phyloP scores from a whole-genome alignment of 1,140 invertebrate genomes.

The Semibalanus balanoides region DNA sequence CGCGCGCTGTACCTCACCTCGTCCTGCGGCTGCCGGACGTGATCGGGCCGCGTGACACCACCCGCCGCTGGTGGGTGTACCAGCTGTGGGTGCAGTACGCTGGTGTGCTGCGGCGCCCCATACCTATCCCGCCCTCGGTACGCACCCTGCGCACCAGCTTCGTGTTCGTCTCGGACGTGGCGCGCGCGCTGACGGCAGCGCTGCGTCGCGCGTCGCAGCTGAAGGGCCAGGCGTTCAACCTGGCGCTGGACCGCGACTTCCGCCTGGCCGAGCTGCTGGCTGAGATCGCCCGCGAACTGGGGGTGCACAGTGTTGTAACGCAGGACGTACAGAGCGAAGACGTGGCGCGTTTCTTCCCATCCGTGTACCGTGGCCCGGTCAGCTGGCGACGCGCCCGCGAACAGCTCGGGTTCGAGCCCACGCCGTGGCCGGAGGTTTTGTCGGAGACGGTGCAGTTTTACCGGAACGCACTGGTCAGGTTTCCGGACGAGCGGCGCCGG shows the following conservation, averaged over 20 bases:
- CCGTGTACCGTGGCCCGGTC: slow-evolving; percentile 31
- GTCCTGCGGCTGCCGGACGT: slow-evolving; percentile 36
- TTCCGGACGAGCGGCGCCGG: not conserved
- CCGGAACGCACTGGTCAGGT: not conserved
- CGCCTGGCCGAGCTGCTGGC: slow-evolving; percentile 24
- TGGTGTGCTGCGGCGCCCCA: slow-evolving; percentile 22
- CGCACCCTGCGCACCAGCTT: slow-evolving; percentile 29
- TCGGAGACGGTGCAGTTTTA: not conserved
- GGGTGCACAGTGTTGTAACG: slow-evolving; percentile 19
- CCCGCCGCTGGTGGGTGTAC: slow-evolving; percentile 36
- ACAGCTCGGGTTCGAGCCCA: slow-evolving; percentile 29
- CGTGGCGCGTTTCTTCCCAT: slow-evolving; percentile 31
- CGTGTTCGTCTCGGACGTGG: slow-evolving; percentile 35
- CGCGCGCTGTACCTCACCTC: slow-evolving; percentile 15
- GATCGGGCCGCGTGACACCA: slow-evolving; percentile 35
- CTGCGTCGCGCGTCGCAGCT: slow-evolving; percentile 20
- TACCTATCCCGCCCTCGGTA: slow-evolving; percentile 27
- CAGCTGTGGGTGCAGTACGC: slow-evolving; percentile 34
- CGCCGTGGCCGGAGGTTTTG: slow-evolving; percentile 12
- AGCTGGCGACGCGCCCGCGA: slow-evolving; percentile 29
- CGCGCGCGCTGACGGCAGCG: slow-evolving; percentile 25
- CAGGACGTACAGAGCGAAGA: slow-evolving; percentile 16
- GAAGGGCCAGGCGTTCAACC: slow-evolving; percentile 31
- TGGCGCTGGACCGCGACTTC: slow-evolving; percentile 28
- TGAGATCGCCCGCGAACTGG: slow-evolving; percentile 23